These are phyloP conservation scores for Ditylenchus weischeri DNA, from an alignment of 2,888 invertebrate genomes.

Conservation along the genomic window DNA sequence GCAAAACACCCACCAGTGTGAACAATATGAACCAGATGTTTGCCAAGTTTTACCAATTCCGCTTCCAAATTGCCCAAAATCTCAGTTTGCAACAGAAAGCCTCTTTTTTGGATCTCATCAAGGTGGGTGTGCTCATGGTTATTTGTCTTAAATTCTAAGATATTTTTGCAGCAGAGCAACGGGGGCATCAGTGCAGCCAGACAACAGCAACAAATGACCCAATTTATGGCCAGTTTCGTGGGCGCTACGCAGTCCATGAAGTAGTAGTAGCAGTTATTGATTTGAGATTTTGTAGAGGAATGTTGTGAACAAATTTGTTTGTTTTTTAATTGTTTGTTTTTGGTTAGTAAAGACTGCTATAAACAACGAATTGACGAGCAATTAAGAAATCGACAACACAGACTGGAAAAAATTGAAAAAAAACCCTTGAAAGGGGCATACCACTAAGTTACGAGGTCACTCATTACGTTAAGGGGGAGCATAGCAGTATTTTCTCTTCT, in stretches of 20 bases:
- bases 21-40: slow-evolving; percentile 17
- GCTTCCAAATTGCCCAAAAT: slow-evolving; percentile 18
- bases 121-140: slow-evolving; percentile 7
- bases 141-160: not conserved
- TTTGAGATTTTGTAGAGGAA: no score
- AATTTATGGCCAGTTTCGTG: slow-evolving; percentile 4
- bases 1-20: slow-evolving; percentile 16
- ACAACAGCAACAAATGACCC: slow-evolving; percentile 4
- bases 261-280: no score
- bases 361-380: no score
- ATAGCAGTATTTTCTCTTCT: no score
- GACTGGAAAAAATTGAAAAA: no score
- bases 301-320: no score
- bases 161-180: slow-evolving; percentile 13
- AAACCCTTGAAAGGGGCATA: no score
- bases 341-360: no score
- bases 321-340: no score
- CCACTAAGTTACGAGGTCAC: no score
- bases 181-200: slow-evolving; percentile 5
- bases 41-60: slow-evolving; percentile 21
- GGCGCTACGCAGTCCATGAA: not conserved
- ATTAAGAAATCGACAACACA: no score
- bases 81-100: slow-evolving; percentile 26
- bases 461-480: no score
- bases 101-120: slow-evolving; percentile 20